phyloP scores from a whole-genome alignment of 2,113 vertebrate species.

The Prunella fulvescens region DNA sequence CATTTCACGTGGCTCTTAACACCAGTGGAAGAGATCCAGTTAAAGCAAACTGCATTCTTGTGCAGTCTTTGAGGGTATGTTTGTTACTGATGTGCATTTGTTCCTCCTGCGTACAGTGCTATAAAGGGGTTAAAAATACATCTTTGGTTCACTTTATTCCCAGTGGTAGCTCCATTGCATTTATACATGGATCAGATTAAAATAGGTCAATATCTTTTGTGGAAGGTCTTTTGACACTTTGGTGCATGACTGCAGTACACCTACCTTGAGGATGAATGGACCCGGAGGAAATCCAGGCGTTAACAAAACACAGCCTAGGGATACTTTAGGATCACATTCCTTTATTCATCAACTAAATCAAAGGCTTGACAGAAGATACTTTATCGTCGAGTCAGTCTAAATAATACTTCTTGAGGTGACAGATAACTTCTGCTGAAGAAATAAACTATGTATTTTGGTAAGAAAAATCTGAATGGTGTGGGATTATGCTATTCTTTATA shows the following conservation, averaged over 20 bases:
- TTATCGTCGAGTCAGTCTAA: slow-evolving; percentile 2
- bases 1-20: not conserved
- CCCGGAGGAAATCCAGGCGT: slow-evolving; percentile 40
- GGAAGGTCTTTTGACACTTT: slow-evolving; percentile 53
- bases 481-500: not conserved
- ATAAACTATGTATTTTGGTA: not conserved
- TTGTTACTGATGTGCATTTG: not conserved
- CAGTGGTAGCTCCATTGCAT: slow-evolving; percentile 34
- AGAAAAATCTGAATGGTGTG: not conserved
- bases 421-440: slow-evolving; percentile 26
- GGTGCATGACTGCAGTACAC: slow-evolving; percentile 60
- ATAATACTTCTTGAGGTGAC: slow-evolving; percentile 38
- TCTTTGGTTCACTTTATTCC: slow-evolving; percentile 55
- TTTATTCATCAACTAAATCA: slow-evolving; percentile 62
- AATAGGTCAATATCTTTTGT: slow-evolving; percentile 65
- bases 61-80: not conserved
- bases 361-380: slow-evolving; percentile 30
- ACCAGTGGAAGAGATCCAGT: not conserved
- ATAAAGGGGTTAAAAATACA: slow-evolving; percentile 61
- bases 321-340: slow-evolving; percentile 48
- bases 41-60: not conserved
- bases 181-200: slow-evolving; percentile 64
- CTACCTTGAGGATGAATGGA: slow-evolving; percentile 57
- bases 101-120: not conserved
- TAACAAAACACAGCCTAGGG: slow-evolving; percentile 56